Conservation (phyloP, 1,140 invertebrate genomes). For the Rhizoglyphus robini region DNA sequence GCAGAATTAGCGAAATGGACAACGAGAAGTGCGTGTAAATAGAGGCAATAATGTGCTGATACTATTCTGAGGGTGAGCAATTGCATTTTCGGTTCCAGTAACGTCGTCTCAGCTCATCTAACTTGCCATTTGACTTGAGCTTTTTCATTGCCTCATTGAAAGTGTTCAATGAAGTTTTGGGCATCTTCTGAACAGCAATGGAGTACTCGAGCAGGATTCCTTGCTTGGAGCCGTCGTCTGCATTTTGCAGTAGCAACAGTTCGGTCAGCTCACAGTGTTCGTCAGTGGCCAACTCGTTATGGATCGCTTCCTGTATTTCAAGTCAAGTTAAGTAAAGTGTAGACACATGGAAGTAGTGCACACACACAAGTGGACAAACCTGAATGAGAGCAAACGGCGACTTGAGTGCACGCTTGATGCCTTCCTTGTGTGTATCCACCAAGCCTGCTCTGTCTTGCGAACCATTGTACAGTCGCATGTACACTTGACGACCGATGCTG, state of each 20-base stretch:
- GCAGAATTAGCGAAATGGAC: not conserved
- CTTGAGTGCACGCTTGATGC: not conserved
- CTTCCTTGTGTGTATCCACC: not conserved
- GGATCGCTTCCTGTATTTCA: not conserved
- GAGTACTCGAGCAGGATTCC: not conserved
- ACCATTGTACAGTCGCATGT: not conserved
- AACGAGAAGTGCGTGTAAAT: not conserved
- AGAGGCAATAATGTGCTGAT: not conserved
- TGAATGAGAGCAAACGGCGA: slow-evolving; percentile 1
- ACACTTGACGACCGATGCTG: not conserved
- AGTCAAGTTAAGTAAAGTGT: too few relatives aligned
- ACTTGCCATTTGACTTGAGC: not conserved
- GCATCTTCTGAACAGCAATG: not conserved
- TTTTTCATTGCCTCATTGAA: not conserved
- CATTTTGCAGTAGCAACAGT: not conserved
- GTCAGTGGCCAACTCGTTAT: slow-evolving; percentile 11
- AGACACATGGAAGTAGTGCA: too few relatives aligned
- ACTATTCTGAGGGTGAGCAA: not conserved
- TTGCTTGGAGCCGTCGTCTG: not conserved
- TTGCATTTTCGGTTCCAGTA: slow-evolving; percentile 18
- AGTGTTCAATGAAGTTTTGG: not conserved
- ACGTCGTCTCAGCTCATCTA: slow-evolving; percentile 4
- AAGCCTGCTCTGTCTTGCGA: not conserved
- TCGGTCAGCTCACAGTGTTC: slow-evolving; percentile 1
- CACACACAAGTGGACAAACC: too few relatives aligned